Evolutionary conservation across 2,888 invertebrate species (phyloP).

Genomic region (Hedychridium roseum): DNA sequence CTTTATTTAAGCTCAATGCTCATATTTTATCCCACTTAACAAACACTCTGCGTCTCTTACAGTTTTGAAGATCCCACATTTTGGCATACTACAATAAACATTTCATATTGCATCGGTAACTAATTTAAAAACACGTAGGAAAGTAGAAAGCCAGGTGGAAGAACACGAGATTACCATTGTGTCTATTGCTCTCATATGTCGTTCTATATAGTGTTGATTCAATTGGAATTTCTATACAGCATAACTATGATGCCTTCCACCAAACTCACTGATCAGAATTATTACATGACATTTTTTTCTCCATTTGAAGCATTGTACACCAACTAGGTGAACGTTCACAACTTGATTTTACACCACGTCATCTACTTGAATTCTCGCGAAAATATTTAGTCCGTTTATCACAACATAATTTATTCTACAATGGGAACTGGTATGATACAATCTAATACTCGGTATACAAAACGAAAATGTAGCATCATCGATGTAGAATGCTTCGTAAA

Average conservation of each 20-base stretch:
- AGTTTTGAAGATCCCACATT: constrained; percentile 38
- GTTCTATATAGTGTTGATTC: background rate
- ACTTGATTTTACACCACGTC: background rate
- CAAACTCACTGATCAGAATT: too few species aligned
- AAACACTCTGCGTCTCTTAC: constrained; percentile 35
- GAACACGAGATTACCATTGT: too few species aligned
- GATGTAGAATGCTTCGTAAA: constrained; percentile 28
- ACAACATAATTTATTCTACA: too few species aligned
- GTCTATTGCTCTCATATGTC: too few species aligned
- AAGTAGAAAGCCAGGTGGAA: too few species aligned
- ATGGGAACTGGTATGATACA: constrained; percentile 5
- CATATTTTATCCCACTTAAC: constrained; percentile 18
- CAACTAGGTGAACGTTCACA: background rate
- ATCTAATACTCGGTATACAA: constrained; percentile 4
- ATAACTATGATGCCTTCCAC: too few species aligned
- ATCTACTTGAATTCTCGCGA: too few species aligned
- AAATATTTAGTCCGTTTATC: background rate
- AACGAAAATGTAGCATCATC: constrained; percentile 9
- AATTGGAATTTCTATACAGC: too few species aligned
- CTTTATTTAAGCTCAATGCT: constrained; percentile 27
- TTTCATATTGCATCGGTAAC: constrained; percentile 20
- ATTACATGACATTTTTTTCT: background rate
- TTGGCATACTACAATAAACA: constrained; percentile 45
- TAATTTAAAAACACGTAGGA: background rate
- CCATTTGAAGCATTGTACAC: background rate